These are phyloP conservation scores for Alligator mississippiensis DNA, from an alignment of 2,113 vertebrate species.

Conservation along the genomic window DNA sequence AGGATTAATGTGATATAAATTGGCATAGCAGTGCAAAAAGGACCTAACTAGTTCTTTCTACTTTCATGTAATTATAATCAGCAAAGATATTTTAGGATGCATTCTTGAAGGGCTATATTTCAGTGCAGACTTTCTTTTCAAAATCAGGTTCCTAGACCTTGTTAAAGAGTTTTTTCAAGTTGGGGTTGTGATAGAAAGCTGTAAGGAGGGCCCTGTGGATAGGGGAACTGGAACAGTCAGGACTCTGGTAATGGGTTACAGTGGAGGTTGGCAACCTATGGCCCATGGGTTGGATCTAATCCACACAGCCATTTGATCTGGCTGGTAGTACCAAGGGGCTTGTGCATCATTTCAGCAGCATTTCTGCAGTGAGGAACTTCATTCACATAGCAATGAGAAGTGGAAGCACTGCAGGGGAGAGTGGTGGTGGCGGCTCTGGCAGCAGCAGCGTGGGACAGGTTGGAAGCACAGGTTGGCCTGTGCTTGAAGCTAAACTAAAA, in stretches of 20 bases:
- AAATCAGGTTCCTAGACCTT: accelerated
- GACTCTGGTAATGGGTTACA: neutral
- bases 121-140: neutral
- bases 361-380: too few relatives aligned
- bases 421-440: too few relatives aligned
- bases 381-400: too few relatives aligned
- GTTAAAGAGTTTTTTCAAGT: neutral
- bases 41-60: neutral
- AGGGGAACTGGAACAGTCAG: neutral
- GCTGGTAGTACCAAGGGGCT: too few relatives aligned
- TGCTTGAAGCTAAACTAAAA: too few relatives aligned
- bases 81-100: neutral
- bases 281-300: too few relatives aligned
- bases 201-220: neutral
- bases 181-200: neutral
- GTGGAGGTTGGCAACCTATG: too few relatives aligned
- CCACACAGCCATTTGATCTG: too few relatives aligned
- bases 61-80: neutral
- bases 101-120: neutral
- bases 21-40: accelerated
- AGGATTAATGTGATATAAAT: neutral
- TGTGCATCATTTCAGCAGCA: too few relatives aligned
- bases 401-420: too few relatives aligned
- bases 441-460: too few relatives aligned
- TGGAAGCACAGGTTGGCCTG: too few relatives aligned